A percentile compares a stretch with the other conserved stretches of the same genome.
phyloP scores from a whole-genome alignment of 92 coral and sea anemone genomes.

The Palythoa grandiflora region DNA sequence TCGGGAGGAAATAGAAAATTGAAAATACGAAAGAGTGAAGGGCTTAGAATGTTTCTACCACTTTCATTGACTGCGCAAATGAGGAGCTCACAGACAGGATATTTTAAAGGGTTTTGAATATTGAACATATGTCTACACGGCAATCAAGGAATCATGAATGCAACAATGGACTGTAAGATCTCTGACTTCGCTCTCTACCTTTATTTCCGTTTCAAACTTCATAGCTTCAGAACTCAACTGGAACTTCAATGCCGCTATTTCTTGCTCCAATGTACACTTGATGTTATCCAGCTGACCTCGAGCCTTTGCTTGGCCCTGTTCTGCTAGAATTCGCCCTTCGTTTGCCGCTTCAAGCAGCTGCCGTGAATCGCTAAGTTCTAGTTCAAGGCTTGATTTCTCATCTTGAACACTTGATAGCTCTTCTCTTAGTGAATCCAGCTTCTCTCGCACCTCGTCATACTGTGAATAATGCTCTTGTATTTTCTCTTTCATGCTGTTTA shows the following conservation, averaged over 20 bases:
- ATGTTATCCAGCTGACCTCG: conserved; percentile 87
- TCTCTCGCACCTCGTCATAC: conserved; percentile 49
- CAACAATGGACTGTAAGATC: no score
- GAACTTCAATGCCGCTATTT: conserved; percentile 92
- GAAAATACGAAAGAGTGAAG: no score
- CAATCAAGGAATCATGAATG: no score
- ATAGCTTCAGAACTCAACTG: conserved; percentile 96
- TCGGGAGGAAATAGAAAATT: no score
- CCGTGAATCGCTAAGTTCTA: conserved; percentile 71
- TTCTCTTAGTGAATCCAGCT: conserved; percentile 59
- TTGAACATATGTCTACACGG: no score
- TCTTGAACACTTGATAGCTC: conserved; percentile 65
- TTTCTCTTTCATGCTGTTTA: conserved; percentile 47
- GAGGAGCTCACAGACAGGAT: no score
- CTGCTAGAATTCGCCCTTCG: conserved; percentile 88
- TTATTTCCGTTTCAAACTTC: conserved; percentile 89
- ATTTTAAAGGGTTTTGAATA: no score
- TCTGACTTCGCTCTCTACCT: conserved; percentile 56
- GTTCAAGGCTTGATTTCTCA: conserved; percentile 70
- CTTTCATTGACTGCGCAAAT: no score
- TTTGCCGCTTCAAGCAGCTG: conserved; percentile 88
- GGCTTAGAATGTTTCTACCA: no score
- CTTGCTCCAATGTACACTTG: conserved; percentile 95
- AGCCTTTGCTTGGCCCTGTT: conserved; percentile 77
- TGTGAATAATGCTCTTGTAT: conserved; percentile 67